phyloP scores from a whole-genome alignment of 2,113 vertebrate species.

The Agelaius phoeniceus region DNA sequence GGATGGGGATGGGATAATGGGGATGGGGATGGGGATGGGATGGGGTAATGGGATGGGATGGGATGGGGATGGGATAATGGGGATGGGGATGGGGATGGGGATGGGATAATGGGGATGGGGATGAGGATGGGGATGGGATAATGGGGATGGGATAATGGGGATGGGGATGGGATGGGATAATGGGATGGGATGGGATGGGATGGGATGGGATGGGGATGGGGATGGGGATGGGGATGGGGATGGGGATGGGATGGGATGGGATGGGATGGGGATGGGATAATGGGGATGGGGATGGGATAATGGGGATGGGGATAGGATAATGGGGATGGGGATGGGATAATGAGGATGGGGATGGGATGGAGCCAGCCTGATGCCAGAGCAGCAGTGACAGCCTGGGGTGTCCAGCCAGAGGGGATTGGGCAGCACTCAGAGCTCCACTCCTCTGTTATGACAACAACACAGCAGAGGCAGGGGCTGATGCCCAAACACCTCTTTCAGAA shows the following conservation, averaged over 20 bases:
- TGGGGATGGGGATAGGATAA: background rate
- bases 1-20: background rate
- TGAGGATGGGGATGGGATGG: conserved; percentile 28
- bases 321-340: too few relatives aligned
- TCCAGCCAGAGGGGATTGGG: conserved; percentile 38
- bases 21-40: background rate
- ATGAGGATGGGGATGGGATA: background rate
- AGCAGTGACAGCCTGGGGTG: conserved; percentile 67
- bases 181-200: too few relatives aligned
- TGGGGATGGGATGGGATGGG: background rate
- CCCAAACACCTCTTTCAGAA: conserved; percentile 31
- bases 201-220: background rate
- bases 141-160: background rate
- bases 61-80: background rate
- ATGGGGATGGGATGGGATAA: background rate
- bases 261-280: too few relatives aligned
- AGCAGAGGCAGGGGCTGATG: background rate
- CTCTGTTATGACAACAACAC: conserved; percentile 44
- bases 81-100: background rate
- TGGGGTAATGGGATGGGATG: conserved; percentile 3
- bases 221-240: too few relatives aligned
- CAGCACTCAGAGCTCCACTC: background rate
- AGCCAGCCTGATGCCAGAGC: conserved; percentile 63
- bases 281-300: background rate
- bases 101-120: background rate